Base-by-base conservation (phyloP, 2,113 vertebrate species). In the Hemiprocne comata region DNA sequence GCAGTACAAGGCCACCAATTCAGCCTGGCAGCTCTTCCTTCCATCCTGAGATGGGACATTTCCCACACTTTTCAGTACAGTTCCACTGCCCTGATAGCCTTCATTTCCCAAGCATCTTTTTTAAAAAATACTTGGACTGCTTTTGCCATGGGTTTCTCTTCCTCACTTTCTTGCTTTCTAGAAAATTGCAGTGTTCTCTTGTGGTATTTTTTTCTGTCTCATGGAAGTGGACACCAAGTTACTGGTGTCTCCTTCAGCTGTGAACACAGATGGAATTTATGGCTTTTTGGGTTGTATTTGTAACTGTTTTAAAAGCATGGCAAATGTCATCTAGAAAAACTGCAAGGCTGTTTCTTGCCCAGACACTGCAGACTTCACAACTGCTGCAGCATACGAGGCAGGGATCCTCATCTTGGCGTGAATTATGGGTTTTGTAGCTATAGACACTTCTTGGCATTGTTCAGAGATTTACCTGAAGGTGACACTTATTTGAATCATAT, bases 181-280 rank as follows among this genome's bases (percentile, higher is more conserved):
- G 69, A 93, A 88, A 74, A 81, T 76, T 58, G 61, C 44, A 31
- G 28, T 83, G 26, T 70, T 95, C 93, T 86, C 75, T 24, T 31
- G 28, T 81, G 80, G 91, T 36, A 53, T 91, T 71, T 85, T 95
- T 50, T 94, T 29, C 72, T 57, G 13, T 67, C 50, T 74, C 23
- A 24, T 33, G 60, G 72, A 87, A 95, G 61, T 46, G 74, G 66
- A 78, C 38, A 58, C 20, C 0, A 13, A 90, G 34, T 46, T 90
- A 19, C 31, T 82, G 42, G 44, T 44, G 53, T 94, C 42, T 93
- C 54, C 57, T 84, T 74, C 83, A 92, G 66, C 79, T 94, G 78
- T 80, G 79, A 95, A 58, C 83, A 82, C 92, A 92, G 86, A 93
- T 90, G 94, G 87, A 82, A 92, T 89, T 72, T 95, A 81, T 91